Evolutionary conservation across 2,888 invertebrate species (phyloP), one percentile per base, ranked within the genome.

Genomic region (Nephrocerus scutellatus): DNA sequence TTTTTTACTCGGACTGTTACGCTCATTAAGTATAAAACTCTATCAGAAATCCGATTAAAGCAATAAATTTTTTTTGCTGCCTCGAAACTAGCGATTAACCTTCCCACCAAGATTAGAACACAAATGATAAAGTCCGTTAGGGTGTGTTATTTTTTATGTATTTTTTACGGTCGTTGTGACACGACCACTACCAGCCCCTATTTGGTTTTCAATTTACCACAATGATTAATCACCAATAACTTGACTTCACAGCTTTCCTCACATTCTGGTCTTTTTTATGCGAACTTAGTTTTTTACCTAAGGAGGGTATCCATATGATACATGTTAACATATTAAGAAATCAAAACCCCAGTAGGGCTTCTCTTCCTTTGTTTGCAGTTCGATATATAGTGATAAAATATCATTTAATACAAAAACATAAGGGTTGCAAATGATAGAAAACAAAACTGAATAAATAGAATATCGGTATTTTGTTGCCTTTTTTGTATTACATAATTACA

Each of bases 191-290:
- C 40, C 50, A 52, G 49, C 51, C 49, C 51, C 44, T 54, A 49
- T 47, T 44, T 46, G 44, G 38, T 51, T 53, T 56, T 49, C 49
- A 54, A 52, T 54, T 57, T 52, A 59, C 56, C 55, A 51, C 56
- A 55, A 56, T 57, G 57, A 58, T 57, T 59, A 58, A 60, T 60
- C 58, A 55, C 53, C 51, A 31, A 9, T 16, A 18, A 12, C 13
- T 16, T 16, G 19, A n/a, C 26, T 20, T 23, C 10, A 10, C 22
- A 24, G 23, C 21, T 22, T 4, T 13, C n/a, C n/a, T n/a, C n/a
- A n/a, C n/a, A n/a, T n/a, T n/a, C n/a, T n/a, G n/a, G n/a, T n/a
- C n/a, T 14, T 12, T n/a, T 32, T 12, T 22, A 10, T 22, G 5
- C 22, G 24, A 6, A 14, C 4, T 30, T 15, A 7, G 12, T 15